phyloP scores from a whole-genome alignment of 2,888 invertebrate species.

The Dusona sp. region DNA sequence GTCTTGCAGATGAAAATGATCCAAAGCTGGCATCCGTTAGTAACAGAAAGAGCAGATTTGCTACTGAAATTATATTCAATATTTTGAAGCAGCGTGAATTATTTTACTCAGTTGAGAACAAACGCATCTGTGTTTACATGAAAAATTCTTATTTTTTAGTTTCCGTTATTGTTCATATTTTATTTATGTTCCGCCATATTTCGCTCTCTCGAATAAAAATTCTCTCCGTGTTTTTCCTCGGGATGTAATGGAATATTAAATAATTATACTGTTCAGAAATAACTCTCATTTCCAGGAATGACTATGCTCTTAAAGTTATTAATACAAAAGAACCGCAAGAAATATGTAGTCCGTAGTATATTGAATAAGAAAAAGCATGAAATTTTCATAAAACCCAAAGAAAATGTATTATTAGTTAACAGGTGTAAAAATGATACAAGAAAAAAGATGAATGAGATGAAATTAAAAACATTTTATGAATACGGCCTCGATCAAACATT shows the following conservation, averaged over 20 bases:
- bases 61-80: neutral
- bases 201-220: neutral
- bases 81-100: neutral
- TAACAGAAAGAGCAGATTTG: neutral
- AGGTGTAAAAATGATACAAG: neutral
- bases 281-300: neutral
- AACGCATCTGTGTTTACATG: neutral
- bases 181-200: neutral
- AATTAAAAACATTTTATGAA: neutral
- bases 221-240: neutral
- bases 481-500: too few species aligned
- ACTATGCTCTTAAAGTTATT: neutral
- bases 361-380: neutral
- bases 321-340: neutral
- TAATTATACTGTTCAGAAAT: neutral
- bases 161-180: neutral
- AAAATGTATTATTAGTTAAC: neutral
- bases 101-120: neutral
- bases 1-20: neutral
- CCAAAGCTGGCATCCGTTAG: neutral
- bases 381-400: neutral
- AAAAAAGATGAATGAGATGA: neutral
- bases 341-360: neutral
- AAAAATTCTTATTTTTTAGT: neutral
- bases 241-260: neutral